Percentiles rank a stretch among this genome's conserved stretches.
phyloP scores from a whole-genome alignment of 2,113 vertebrate genomes.

The Ciconia maguari region DNA sequence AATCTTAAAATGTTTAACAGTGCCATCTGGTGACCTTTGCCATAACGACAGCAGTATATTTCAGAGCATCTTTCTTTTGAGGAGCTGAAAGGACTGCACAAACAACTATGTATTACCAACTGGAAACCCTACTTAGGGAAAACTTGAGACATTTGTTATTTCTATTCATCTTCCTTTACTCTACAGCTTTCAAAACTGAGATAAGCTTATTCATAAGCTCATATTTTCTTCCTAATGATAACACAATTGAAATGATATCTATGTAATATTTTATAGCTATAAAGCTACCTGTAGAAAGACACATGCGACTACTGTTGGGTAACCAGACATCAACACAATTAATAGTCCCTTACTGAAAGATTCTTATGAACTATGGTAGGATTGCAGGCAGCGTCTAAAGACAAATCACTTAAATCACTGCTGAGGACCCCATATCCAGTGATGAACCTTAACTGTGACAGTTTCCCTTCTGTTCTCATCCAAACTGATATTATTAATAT shows the following conservation, averaged over 20 bases:
- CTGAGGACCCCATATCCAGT: background rate
- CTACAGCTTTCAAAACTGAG: background rate
- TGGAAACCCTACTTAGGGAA: background rate
- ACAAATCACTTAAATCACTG: background rate
- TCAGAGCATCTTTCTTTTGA: background rate
- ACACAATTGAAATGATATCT: background rate
- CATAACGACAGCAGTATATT: conserved; percentile 24
- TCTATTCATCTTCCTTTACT: background rate
- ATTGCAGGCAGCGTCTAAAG: background rate
- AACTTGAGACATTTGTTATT: accelerated
- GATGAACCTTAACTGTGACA: background rate
- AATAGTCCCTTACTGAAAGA: background rate
- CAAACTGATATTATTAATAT: background rate
- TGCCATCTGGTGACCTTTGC: conserved; percentile 63
- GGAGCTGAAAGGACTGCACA: background rate
- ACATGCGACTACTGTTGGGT: background rate
- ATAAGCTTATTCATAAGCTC: background rate
- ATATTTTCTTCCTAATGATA: background rate
- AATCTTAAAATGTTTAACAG: conserved; percentile 58
- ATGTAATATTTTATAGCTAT: background rate
- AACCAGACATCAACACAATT: background rate
- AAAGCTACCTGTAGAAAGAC: background rate
- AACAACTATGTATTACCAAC: accelerated
- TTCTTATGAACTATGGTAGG: background rate
- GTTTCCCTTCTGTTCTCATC: background rate